Percentiles rank a stretch among this genome's conserved stretches.
Conservation (phyloP, 2,113 vertebrate genomes). For the Puntigrus tetrazona region DNA sequence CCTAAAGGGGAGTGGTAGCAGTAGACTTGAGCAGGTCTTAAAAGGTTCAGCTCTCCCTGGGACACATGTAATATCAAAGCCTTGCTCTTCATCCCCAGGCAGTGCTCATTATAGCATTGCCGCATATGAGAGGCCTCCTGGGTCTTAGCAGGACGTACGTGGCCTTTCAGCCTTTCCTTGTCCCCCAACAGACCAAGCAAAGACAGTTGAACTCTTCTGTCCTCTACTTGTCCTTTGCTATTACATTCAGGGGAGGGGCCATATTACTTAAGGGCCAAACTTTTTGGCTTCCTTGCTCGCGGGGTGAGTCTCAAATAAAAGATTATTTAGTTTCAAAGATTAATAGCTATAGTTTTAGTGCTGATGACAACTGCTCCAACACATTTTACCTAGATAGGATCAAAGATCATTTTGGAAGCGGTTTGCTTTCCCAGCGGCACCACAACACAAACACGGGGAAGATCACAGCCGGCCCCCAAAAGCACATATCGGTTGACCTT, state of each 20-base stretch:
- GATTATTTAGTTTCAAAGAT: neutral
- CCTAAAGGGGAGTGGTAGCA: slow-evolving; percentile 62
- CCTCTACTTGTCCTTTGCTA: slow-evolving; percentile 41
- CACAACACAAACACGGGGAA: slow-evolving; percentile 37
- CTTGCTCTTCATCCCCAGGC: slow-evolving; percentile 72
- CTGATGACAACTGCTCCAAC: neutral
- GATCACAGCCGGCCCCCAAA: slow-evolving; percentile 6
- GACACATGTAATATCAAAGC: slow-evolving; percentile 80
- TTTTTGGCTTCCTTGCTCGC: neutral
- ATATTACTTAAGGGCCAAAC: neutral
- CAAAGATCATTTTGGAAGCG: slow-evolving; percentile 14
- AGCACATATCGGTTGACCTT: slow-evolving; percentile 49
- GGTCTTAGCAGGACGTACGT: slow-evolving; percentile 72
- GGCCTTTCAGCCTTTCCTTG: slow-evolving; percentile 64
- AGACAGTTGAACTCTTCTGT: slow-evolving; percentile 56
- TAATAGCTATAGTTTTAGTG: neutral
- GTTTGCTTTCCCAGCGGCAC: slow-evolving; percentile 15
- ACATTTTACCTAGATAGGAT: neutral
- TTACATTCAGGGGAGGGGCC: neutral
- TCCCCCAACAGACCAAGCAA: slow-evolving; percentile 62
- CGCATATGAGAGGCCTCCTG: slow-evolving; percentile 78
- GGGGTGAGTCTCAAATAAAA: neutral
- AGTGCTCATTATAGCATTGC: slow-evolving; percentile 68
- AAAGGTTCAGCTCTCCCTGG: slow-evolving; percentile 70
- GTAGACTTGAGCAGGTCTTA: slow-evolving; percentile 64